A percentile compares a stretch with the other conserved stretches of the same genome.
These are phyloP conservation scores for Caligus rogercresseyi DNA, from an alignment of 1,140 invertebrate genomes.

Conservation along the genomic window DNA sequence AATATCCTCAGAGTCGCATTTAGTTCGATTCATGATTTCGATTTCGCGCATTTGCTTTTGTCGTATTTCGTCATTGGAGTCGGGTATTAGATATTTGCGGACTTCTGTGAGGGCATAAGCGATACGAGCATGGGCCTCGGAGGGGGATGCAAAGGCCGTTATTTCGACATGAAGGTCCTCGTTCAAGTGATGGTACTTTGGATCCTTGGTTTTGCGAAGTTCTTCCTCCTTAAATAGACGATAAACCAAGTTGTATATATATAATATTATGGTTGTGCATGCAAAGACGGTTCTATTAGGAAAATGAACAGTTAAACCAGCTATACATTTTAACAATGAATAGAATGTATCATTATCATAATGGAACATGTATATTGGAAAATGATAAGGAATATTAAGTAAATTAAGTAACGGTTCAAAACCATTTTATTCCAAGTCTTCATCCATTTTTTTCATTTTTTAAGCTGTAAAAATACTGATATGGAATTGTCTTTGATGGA, in stretches of 20 bases:
- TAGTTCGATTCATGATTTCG: conserved; percentile 26
- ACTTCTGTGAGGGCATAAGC: conserved; percentile 71
- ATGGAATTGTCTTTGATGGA: too few relatives aligned
- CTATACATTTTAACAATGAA: not conserved
- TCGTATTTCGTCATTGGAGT: conserved; percentile 34
- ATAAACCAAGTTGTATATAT: conserved; percentile 11
- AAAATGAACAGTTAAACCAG: not conserved
- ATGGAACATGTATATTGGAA: too few relatives aligned
- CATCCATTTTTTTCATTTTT: too few relatives aligned
- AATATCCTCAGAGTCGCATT: conserved; percentile 1
- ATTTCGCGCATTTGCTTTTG: conserved; percentile 32
- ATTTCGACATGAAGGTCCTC: conserved; percentile 88
- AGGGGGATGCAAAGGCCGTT: conserved; percentile 64
- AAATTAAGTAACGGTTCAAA: too few relatives aligned
- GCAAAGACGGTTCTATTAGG: not conserved
- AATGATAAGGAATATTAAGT: too few relatives aligned
- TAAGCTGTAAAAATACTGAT: too few relatives aligned
- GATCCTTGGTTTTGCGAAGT: conserved; percentile 59
- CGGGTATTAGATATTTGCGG: conserved; percentile 25
- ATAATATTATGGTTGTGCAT: not conserved
- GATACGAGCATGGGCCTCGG: conserved; percentile 75
- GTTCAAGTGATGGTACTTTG: conserved; percentile 74
- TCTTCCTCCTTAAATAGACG: conserved; percentile 57
- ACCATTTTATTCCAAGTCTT: too few relatives aligned
- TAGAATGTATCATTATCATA: too few relatives aligned